Evolutionary conservation across 1,140 invertebrate species (phyloP).

Genomic region (Wasmannia auropunctata): DNA sequence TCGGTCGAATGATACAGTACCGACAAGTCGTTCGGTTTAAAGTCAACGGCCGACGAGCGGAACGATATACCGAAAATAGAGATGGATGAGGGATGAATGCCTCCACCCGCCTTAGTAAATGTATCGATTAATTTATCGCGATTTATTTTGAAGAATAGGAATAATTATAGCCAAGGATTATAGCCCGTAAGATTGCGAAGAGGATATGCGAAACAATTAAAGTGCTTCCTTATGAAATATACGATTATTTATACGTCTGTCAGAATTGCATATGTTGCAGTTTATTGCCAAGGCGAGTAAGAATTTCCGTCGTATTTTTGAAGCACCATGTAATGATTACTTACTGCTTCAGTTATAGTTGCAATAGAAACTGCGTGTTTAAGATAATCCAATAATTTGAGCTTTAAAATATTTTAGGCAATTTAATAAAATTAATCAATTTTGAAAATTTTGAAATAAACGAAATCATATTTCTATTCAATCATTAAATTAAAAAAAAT

Average conservation of each 20-base stretch:
- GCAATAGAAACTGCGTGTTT: background rate
- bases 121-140: slow-evolving; percentile 25
- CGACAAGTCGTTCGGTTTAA: slow-evolving; percentile 40
- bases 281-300: background rate
- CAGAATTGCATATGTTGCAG: background rate
- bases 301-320: background rate
- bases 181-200: background rate
- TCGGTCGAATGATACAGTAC: slow-evolving; percentile 43
- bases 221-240: background rate
- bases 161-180: background rate
- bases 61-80: slow-evolving; percentile 46
- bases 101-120: background rate
- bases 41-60: slow-evolving; percentile 32
- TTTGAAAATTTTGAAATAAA: background rate
- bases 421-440: slow-evolving; percentile 15
- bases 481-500: background rate
- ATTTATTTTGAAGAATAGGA: slow-evolving; percentile 37
- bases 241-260: background rate
- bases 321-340: background rate
- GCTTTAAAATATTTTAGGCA: background rate
- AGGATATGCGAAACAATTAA: slow-evolving; percentile 1
- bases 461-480: background rate
- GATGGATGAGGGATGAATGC: background rate
- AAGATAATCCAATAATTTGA: background rate
- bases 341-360: background rate